Base-by-base conservation (phyloP, 2,113 vertebrate species). In the Psittacara wagleri region DNA sequence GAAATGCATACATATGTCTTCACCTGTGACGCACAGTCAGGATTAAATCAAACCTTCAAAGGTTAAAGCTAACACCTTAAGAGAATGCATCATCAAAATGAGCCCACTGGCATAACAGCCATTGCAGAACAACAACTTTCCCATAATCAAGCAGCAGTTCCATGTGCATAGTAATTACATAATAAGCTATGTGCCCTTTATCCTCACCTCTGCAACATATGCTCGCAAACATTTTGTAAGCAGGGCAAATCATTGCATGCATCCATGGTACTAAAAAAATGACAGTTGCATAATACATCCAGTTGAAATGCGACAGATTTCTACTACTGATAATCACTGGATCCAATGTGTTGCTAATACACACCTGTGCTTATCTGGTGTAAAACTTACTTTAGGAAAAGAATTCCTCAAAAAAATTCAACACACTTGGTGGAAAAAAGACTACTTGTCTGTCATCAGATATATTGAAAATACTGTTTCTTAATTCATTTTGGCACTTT, bases 181-280 rank as follows among this genome's bases (percentile, higher is more conserved):
- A 91, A 83, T 22, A 94, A 86, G 35, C 59, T 63, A 9, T 4
- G 7, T 80, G 82, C n/a, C 79, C 88, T 92, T 86, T 74, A 61
- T 52, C 52, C 48, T 88, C 83, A 89, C 87, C 90, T 88, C 83
- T 96, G 51, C 59, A 88, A 92, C 75, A 63, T 7, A 67, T 17
- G 54, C 46, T 46, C 67, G 51, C 49, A 68, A 77, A 85, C 2
- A 15, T 68, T 85, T 70, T 27, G 49, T 43, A 78, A 76, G 78
- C 39, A 69, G 39, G 48, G 59, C 39, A 69, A 81, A 89, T 11
- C 43, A 17, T 0, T 54, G 61, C 63, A 62, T 4, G 5, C n/a
- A 39, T 17, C 5, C 51, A 10, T 11, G 35, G 10, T 41, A 54
- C 41, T 46, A 46, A 27, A 20, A 51, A 64, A 79, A 83, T 2